These are phyloP conservation scores for Semotilus atromaculatus DNA, from an alignment of 2,797 vertebrate genomes.

Conservation along the genomic window DNA sequence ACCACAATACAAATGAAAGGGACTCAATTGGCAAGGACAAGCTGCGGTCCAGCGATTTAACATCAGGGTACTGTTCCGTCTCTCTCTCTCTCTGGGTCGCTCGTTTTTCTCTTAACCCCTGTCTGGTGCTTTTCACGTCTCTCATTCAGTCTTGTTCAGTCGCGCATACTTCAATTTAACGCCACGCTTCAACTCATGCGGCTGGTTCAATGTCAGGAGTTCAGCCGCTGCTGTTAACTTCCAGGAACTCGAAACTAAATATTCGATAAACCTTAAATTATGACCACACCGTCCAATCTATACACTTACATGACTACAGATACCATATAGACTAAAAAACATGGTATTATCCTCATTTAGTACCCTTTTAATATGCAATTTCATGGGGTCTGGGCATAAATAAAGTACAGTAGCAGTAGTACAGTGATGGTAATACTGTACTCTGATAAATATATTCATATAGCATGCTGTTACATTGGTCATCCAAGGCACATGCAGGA, in stretches of 20 bases:
- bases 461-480: not conserved
- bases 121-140: slow-evolving; percentile 25
- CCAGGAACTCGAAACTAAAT: not conserved
- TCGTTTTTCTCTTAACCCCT: not conserved
- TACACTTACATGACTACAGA: not conserved
- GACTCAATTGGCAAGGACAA: slow-evolving; percentile 61
- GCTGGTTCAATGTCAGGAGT: not conserved
- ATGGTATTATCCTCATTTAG: not conserved
- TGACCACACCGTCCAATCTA: not conserved
- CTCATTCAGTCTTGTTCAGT: not conserved
- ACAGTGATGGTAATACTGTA: not conserved
- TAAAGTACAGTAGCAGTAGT: not conserved
- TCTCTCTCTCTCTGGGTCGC: slow-evolving; percentile 49
- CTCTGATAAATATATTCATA: not conserved
- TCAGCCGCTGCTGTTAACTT: slow-evolving; percentile 2
- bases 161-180: slow-evolving; percentile 13
- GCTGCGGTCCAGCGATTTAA: slow-evolving; percentile 52
- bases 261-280: not conserved
- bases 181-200: not conserved
- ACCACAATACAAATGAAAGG: slow-evolving; percentile 58
- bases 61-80: slow-evolving; percentile 51
- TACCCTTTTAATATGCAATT: not conserved
- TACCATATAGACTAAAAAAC: too few species aligned
- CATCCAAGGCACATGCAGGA: not conserved
- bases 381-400: not conserved